Percentiles rank a stretch among this genome's conserved stretches.
phyloP scores from a whole-genome alignment of 2,113 vertebrate genomes.

The Daphoenositta chrysoptera region DNA sequence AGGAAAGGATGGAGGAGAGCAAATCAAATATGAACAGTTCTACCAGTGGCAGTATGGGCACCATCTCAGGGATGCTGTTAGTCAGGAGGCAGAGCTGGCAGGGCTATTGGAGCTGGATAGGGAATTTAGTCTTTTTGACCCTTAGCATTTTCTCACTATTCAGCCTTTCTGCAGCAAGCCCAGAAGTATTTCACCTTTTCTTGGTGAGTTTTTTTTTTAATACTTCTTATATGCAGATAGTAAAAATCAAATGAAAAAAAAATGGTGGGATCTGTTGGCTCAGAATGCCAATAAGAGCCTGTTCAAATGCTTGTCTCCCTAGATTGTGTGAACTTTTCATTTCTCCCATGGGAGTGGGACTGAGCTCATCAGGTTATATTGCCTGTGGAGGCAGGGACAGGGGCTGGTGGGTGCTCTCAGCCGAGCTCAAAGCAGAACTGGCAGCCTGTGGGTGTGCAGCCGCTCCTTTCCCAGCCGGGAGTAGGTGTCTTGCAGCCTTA shows the following conservation, averaged over 20 bases:
- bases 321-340: neutral
- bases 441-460: neutral
- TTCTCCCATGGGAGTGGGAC: neutral
- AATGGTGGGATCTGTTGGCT: rapidly evolving
- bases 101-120: neutral
- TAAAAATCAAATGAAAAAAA: neutral
- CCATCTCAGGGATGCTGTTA: neutral
- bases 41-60: neutral
- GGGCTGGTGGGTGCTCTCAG: neutral
- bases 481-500: neutral
- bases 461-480: neutral
- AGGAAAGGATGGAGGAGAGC: neutral
- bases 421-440: neutral
- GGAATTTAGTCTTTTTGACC: neutral
- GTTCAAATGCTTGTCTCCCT: neutral
- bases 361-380: neutral
- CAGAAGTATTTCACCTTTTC: neutral
- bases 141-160: neutral
- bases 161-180: neutral
- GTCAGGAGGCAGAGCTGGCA: neutral
- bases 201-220: neutral
- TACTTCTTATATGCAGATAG: neutral
- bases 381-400: neutral
- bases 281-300: neutral
- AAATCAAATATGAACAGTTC: neutral